A percentile compares a stretch with the other conserved stretches of the same genome.
phyloP scores from a whole-genome alignment of 2,888 invertebrate species.

The Pyrocoelia pectoralis region DNA sequence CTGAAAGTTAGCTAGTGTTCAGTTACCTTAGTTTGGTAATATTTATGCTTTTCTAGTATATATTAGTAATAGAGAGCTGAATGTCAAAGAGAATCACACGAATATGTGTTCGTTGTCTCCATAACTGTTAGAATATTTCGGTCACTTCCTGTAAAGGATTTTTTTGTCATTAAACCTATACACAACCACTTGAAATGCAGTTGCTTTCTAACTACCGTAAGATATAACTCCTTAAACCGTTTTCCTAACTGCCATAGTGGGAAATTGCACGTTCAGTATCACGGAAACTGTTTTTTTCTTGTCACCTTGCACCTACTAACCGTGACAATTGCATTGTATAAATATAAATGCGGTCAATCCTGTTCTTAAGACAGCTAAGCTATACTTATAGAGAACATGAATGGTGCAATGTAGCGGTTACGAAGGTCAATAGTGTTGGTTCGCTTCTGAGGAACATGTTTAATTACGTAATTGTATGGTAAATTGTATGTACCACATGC shows the following conservation, averaged over 20 bases:
- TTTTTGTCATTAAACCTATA: not conserved
- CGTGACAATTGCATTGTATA: constrained; percentile 21
- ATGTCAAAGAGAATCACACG: no score
- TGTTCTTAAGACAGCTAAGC: not conserved
- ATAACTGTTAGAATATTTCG: not conserved
- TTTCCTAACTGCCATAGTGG: not conserved
- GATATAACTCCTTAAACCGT: not conserved
- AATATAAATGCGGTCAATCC: constrained; percentile 6
- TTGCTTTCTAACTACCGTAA: not conserved
- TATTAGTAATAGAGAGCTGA: no score
- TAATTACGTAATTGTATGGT: no score
- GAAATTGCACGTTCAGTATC: constrained; percentile 2
- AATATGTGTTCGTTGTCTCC: no score
- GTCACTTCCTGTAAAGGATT: not conserved
- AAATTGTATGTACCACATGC: no score
- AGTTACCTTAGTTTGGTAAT: no score
- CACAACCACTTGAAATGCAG: not conserved
- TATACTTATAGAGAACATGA: not conserved
- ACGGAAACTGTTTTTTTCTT: constrained; percentile 25
- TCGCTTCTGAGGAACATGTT: no score
- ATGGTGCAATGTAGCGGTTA: constrained; percentile 17
- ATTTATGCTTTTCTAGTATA: no score
- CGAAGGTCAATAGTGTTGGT: constrained; percentile 13
- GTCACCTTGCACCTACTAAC: constrained; percentile 33
- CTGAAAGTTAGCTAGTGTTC: no score